Percentiles rank a stretch among this genome's conserved stretches.
Evolutionary conservation across 2,888 invertebrate species (phyloP).

Genomic region (Xanthostigma xanthostigma): DNA sequence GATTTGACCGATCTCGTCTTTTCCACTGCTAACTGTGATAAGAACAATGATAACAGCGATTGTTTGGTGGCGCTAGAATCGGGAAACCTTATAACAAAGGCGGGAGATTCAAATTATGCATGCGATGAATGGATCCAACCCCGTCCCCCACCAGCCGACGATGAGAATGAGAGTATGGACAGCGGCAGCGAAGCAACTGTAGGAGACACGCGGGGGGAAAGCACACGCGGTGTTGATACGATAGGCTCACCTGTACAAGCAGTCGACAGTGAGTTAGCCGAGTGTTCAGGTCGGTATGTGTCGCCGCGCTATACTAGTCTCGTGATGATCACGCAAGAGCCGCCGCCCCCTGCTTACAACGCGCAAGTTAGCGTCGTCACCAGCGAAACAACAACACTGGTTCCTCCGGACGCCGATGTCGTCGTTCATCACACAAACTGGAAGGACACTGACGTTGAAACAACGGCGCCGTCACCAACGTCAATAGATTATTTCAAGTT

Average conservation of each 20-base stretch:
- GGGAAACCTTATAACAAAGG: too few species aligned
- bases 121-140: slow-evolving; percentile 23
- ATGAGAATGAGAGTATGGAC: slow-evolving; percentile 15
- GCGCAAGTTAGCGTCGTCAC: slow-evolving; percentile 58
- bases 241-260: slow-evolving; percentile 10
- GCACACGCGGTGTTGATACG: slow-evolving; percentile 20
- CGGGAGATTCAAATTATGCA: too few species aligned
- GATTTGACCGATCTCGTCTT: not conserved
- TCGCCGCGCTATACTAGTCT: slow-evolving; percentile 64
- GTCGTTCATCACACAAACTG: slow-evolving; percentile 51
- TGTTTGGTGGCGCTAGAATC: too few species aligned
- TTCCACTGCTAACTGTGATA: too few species aligned
- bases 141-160: slow-evolving; percentile 13
- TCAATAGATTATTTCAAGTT: too few species aligned
- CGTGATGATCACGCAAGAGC: slow-evolving; percentile 76
- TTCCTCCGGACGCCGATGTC: slow-evolving; percentile 38
- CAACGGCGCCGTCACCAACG: too few species aligned
- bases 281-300: slow-evolving; percentile 9
- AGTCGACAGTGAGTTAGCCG: slow-evolving; percentile 39
- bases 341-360: slow-evolving; percentile 25
- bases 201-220: slow-evolving; percentile 14
- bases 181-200: slow-evolving; percentile 20
- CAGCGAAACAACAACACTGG: slow-evolving; percentile 57
- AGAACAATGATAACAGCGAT: too few species aligned
- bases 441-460: slow-evolving; percentile 30